These are phyloP conservation scores for Sminthurinus aureus DNA, from an alignment of 2,888 invertebrate species.

Conservation along the genomic window DNA sequence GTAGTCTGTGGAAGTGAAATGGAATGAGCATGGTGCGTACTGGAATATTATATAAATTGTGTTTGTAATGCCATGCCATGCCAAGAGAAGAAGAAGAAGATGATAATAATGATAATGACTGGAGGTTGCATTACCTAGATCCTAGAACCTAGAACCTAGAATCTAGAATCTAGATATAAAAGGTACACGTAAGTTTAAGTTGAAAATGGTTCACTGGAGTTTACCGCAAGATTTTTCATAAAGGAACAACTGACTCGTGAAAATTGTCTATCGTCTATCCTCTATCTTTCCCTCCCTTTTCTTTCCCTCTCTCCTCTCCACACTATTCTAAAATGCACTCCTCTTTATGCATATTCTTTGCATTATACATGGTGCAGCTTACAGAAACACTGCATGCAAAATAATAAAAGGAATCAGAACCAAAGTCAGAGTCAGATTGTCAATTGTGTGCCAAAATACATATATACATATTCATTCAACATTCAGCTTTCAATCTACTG, in stretches of 20 bases:
- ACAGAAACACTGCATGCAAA: too few species aligned
- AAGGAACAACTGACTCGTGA: slow-evolving; percentile 37
- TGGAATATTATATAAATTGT: too few species aligned
- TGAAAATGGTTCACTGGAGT: background rate
- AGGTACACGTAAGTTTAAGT: background rate
- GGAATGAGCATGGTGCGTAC: too few species aligned
- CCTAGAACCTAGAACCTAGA: too few species aligned
- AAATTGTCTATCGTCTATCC: slow-evolving; percentile 15
- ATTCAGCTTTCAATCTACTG: too few species aligned
- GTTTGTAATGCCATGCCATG: too few species aligned
- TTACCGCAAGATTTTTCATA: slow-evolving; percentile 31
- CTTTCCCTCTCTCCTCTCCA: background rate
- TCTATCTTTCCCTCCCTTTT: background rate
- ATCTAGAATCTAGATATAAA: too few species aligned
- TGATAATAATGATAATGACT: too few species aligned
- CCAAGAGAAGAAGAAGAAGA: too few species aligned
- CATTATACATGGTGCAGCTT: background rate
- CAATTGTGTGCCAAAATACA: slow-evolving; percentile 39
- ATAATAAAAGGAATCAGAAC: too few species aligned
- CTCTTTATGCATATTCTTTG: background rate
- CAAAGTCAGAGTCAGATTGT: slow-evolving; percentile 17
- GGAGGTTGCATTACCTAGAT: too few species aligned
- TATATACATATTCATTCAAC: background rate
- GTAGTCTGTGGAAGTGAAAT: too few species aligned
- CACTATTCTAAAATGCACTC: background rate